A percentile compares a stretch with the other conserved stretches of the same genome.
Conservation (phyloP, 2,113 vertebrate genomes). For the Aphelocoma coerulescens region DNA sequence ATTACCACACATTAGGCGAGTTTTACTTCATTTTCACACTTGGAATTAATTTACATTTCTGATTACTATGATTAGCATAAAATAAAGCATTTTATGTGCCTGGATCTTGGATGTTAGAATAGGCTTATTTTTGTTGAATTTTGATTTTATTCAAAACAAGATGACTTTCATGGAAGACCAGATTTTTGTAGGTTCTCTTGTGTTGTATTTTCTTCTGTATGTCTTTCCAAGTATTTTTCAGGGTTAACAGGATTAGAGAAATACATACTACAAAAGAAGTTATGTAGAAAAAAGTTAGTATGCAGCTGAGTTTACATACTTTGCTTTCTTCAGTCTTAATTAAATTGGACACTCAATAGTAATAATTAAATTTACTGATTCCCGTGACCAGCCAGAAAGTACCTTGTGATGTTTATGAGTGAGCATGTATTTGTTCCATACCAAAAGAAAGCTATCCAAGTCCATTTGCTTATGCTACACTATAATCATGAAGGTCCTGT, state of each 20-base stretch:
- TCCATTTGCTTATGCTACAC: not conserved
- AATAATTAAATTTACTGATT: not conserved
- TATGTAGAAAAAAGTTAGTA: not conserved
- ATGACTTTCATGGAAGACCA: not conserved
- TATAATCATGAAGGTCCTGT: not conserved
- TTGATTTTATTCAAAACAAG: not conserved
- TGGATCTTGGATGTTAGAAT: not conserved
- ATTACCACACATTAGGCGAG: not conserved
- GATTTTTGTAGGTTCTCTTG: not conserved
- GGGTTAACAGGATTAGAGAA: not conserved
- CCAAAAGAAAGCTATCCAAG: not conserved
- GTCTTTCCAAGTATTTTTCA: not conserved
- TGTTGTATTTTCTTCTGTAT: not conserved
- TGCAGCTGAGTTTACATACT: not conserved
- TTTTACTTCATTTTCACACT: not conserved
- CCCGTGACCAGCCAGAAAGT: not conserved
- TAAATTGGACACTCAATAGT: not conserved
- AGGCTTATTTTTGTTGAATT: not conserved
- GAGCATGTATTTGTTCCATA: not conserved
- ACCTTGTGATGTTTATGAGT: not conserved
- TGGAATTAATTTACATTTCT: not conserved
- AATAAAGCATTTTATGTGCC: not conserved
- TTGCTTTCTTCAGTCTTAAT: not conserved
- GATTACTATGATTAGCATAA: not conserved
- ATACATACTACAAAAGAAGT: not conserved